Base-by-base conservation (phyloP, 30 jellyfish, hydroid and myxozoan species). In the Aurelia sp. region DNA sequence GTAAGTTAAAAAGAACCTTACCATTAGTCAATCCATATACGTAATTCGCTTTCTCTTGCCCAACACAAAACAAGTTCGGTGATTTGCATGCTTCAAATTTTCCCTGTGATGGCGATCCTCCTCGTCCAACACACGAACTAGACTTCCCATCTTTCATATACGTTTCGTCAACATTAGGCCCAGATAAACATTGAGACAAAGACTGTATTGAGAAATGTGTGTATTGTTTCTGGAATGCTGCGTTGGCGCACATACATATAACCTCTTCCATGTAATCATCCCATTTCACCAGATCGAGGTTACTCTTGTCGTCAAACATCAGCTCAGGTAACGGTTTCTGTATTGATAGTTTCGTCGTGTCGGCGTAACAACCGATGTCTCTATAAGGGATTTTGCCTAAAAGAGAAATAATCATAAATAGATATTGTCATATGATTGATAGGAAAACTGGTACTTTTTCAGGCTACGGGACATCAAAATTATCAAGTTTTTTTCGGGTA, bases 321-420 rank as follows among this genome's bases (percentile, higher is more conserved):
- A 76, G 63, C 53, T 85, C 92, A 3, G 99, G 99, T 13, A 95
- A 75, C 5, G 99, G 96, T 67, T 82, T 86, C 17, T 81, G 75
- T 10, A 94, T 89, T 30, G 86, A 89, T 41, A 74, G 17, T 17
- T 64, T 63, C 18, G 96, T 33, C 1, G 85, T 77, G 83, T 80
- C 94, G 24, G 97, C 99, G 59, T 87, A 93, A 51, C 98, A 93
- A 16, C 98, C 98, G 38, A 93, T 74, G 86, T 93, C 91, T 22
- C 77, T 81, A 66, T 87, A 93, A 9, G 92, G 96, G 60, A 93
- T 76, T 41, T 58, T 60, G 70, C 98, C 98, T 93, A 83, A 6
- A 72, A 27, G 33, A 27, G 33, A 27, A 27, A 27, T 27, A 27
- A 27, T 27, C 2, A 2, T 27, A 1, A 27, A 2, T 27, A 27